phyloP scores from a whole-genome alignment of 2,113 vertebrate genomes.

The Clupea harengus region DNA sequence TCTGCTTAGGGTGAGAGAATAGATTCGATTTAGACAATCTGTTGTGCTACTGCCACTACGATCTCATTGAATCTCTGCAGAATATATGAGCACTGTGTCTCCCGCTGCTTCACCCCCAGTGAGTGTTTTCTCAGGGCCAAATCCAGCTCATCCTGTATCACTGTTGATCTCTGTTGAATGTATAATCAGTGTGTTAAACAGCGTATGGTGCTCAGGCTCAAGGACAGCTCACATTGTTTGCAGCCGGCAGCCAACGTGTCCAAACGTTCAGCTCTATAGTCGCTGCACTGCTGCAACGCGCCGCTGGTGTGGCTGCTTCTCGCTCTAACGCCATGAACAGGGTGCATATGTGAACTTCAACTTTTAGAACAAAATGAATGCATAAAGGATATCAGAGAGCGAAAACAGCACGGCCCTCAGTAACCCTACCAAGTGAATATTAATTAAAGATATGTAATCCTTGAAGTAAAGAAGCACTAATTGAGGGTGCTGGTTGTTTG shows the following conservation, averaged over 20 bases:
- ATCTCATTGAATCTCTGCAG: too few species aligned
- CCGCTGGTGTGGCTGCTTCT: not conserved
- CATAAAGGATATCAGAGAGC: not conserved
- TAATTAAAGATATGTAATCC: conserved; percentile 6
- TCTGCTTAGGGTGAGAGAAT: too few species aligned
- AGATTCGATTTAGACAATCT: too few species aligned
- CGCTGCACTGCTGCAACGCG: not conserved
- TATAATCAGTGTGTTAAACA: not conserved
- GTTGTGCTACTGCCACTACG: too few species aligned
- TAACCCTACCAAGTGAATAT: not conserved
- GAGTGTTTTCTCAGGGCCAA: not conserved
- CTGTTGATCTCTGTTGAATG: not conserved
- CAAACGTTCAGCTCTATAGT: not conserved
- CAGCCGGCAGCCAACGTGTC: too few species aligned
- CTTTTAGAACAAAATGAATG: not conserved
- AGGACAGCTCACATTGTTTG: too few species aligned
- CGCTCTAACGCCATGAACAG: not conserved
- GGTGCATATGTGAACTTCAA: not conserved
- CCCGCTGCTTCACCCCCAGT: too few species aligned
- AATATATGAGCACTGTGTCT: too few species aligned
- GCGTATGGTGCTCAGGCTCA: not conserved
- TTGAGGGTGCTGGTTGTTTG: not conserved
- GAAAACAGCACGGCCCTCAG: not conserved
- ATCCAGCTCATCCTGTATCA: not conserved
- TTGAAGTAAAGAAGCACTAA: not conserved